Percentiles rank a stretch among this genome's conserved stretches.
phyloP scores from a whole-genome alignment of 2,888 invertebrate species.

The Vannuccia rotundouncinata region DNA sequence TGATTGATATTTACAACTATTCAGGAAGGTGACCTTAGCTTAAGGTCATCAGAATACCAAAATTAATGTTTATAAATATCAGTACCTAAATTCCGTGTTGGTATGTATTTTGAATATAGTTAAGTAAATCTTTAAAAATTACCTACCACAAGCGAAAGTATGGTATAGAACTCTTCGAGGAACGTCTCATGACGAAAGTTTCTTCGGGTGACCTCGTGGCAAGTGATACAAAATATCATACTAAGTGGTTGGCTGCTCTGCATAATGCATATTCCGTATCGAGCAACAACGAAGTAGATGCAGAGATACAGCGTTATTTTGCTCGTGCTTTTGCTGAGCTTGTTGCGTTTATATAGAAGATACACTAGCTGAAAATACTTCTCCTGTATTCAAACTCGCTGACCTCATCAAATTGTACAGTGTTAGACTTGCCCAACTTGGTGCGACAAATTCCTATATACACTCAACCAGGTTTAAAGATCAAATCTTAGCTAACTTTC shows the following conservation, averaged over 20 bases:
- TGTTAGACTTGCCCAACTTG: slow-evolving; percentile 40
- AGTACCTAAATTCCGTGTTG: not conserved
- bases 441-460: slow-evolving; percentile 34
- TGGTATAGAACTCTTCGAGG: not conserved
- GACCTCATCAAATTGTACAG: slow-evolving; percentile 41
- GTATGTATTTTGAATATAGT: not conserved
- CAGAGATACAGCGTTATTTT: not conserved
- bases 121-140: not conserved
- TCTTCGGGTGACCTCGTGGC: not conserved
- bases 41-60: not conserved
- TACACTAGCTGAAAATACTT: slow-evolving; percentile 36
- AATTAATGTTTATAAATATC: not conserved
- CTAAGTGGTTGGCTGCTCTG: not conserved
- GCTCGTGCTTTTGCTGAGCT: slow-evolving; percentile 41
- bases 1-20: not conserved
- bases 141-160: not conserved
- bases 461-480: slow-evolving; percentile 40
- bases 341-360: slow-evolving; percentile 42
- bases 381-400: slow-evolving; percentile 41
- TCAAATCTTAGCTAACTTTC: slow-evolving; percentile 38
- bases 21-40: not conserved
- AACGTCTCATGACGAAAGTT: not conserved
- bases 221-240: not conserved
- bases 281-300: not conserved
- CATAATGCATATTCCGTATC: not conserved